Base-by-base conservation (phyloP, 2,888 invertebrate species). In the Ichneumoninae sp. region DNA sequence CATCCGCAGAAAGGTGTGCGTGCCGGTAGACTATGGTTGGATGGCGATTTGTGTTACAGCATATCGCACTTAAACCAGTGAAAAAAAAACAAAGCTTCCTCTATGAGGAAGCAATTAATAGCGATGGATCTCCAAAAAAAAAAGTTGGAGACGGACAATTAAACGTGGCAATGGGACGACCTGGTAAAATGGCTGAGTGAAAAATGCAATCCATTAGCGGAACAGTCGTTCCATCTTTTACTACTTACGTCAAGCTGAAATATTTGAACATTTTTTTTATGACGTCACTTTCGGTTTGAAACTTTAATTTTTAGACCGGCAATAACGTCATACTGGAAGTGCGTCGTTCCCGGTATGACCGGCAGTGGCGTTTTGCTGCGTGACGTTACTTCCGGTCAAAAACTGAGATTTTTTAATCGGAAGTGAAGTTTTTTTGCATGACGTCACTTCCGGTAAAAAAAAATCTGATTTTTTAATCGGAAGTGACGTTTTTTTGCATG, bases 151-250 rank as follows among this genome's bases (percentile, higher is more conserved):
- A 22, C 7, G 7, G 3, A 54, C 8, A 8, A 54, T 22, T 54
- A 22, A 54, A 22, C 3, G 10, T 6, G 22, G 22, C 8, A 54
- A 22, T 22, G 2, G 54, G 3, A 22, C 54, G 22, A 22, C 3
- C 40, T 40, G 40, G 10, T 54, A 22, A 22, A 54, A 54, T 8
- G 7, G 3, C 19, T 10, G 22, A 54, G 54, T 22, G 1, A 1
- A 22, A 54, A 62, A 30, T 10, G 33, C 19, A 62, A 30, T 62
- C 62, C 62, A 33, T 62, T 62, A 62, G 33, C 62, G 62, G 33
- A 62, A 33, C 33, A 16, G 62, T 62, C 62, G 54, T 22, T 62
- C 7, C 22, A 10, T 26, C 33, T 33, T 62, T 16, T 30, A 30
- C 62, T 13, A 13, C 30, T 62, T 33, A 54, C 8, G 22, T 26